These are phyloP conservation scores for Dasyprocta punctata DNA, from an alignment of 2,113 vertebrate genomes.

Conservation along the genomic window DNA sequence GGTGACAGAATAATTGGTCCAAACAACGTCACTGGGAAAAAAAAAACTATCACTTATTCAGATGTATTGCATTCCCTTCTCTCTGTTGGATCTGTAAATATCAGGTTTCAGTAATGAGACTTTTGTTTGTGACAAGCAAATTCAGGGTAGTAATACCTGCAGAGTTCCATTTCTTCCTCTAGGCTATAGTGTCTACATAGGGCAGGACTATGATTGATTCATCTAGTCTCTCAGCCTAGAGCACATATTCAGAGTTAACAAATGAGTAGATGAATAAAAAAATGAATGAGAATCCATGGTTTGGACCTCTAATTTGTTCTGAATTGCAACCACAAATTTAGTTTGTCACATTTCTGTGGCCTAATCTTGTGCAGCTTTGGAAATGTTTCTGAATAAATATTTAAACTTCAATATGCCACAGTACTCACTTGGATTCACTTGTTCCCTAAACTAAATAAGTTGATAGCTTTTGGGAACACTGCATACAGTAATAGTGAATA, in stretches of 20 bases:
- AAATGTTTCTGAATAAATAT: conserved; percentile 58
- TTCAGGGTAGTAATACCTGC: not conserved
- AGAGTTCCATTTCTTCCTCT: not conserved
- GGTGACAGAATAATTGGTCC: not conserved
- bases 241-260: not conserved
- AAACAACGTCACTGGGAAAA: not conserved
- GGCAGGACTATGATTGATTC: not conserved
- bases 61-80: not conserved
- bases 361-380: not conserved
- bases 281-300: not conserved
- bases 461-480: conserved; percentile 30
- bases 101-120: not conserved
- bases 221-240: not conserved
- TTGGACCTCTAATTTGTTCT: not conserved
- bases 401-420: conserved; percentile 7
- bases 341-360: not conserved
- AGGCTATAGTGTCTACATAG: not conserved
- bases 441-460: conserved; percentile 14
- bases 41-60: not conserved
- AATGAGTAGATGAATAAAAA: not conserved
- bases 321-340: not conserved
- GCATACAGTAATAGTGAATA: conserved; percentile 26
- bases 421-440: not conserved
- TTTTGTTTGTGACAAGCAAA: not conserved
- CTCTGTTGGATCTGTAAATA: not conserved